Conservation (phyloP, 2,888 invertebrate species). For the Dusona sp. region DNA sequence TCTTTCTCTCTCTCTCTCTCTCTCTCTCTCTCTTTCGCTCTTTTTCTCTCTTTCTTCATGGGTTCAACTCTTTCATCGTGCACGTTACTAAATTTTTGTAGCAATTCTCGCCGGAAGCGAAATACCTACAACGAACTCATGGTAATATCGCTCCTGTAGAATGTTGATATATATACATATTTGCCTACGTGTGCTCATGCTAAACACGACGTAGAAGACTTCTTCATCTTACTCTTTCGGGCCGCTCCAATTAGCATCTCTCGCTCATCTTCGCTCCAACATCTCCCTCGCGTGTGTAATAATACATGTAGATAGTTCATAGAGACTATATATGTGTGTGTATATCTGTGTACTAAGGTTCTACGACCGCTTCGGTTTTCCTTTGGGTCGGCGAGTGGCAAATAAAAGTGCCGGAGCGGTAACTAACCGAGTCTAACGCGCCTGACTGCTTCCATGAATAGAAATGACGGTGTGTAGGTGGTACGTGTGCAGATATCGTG, state of each 20-base stretch:
- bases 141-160: slow-evolving; percentile 13
- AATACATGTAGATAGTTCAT: background rate
- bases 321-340: background rate
- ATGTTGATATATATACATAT: slow-evolving; percentile 4
- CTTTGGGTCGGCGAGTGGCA: slow-evolving; percentile 60
- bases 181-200: slow-evolving; percentile 48
- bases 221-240: slow-evolving; percentile 71
- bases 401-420: slow-evolving; percentile 52
- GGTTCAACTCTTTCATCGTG: slow-evolving; percentile 57
- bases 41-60: background rate
- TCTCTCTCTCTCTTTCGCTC: background rate
- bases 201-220: slow-evolving; percentile 62
- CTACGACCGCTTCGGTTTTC: slow-evolving; percentile 45
- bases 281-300: slow-evolving; percentile 12
- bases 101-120: slow-evolving; percentile 54
- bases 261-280: slow-evolving; percentile 56
- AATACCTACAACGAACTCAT: slow-evolving; percentile 25
- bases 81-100: slow-evolving; percentile 36
- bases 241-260: slow-evolving; percentile 81
- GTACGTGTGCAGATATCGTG: background rate
- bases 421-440: slow-evolving; percentile 64
- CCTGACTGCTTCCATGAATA: slow-evolving; percentile 46
- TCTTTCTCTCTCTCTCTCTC: no score
- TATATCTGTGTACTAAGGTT: slow-evolving; percentile 35
- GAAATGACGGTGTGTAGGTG: slow-evolving; percentile 8